These are phyloP conservation scores for Plodia interpunctella DNA, from an alignment of 1,140 invertebrate genomes.

Conservation along the genomic window DNA sequence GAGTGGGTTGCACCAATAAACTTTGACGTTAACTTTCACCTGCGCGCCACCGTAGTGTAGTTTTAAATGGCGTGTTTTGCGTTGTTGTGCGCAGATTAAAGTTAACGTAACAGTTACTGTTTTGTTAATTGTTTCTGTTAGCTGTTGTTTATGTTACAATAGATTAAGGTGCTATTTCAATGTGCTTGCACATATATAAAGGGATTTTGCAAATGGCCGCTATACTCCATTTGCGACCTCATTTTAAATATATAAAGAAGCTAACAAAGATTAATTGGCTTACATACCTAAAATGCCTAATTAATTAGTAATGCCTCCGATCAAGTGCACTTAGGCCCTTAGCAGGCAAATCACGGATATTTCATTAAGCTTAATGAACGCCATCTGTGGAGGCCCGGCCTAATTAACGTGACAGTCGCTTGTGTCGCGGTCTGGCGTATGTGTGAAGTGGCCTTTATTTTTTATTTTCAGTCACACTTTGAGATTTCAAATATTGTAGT, in stretches of 20 bases:
- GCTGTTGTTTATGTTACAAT: too few species aligned
- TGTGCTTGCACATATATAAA: too few species aligned
- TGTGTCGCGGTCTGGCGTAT: not conserved
- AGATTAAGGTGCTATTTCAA: too few species aligned
- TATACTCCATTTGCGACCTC: not conserved
- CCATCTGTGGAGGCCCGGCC: not conserved
- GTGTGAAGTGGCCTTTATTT: not conserved
- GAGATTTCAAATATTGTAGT: too few species aligned
- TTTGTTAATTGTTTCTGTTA: too few species aligned
- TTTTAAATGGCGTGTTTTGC: too few species aligned
- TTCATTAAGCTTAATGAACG: not conserved
- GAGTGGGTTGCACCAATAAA: too few species aligned
- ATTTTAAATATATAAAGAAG: not conserved
- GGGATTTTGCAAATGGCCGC: too few species aligned
- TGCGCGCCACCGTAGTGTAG: too few species aligned
- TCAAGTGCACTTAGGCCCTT: not conserved
- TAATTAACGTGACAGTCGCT: not conserved
- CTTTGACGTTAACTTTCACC: too few species aligned
- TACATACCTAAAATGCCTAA: not conserved
- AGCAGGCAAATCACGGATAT: constrained; percentile 3
- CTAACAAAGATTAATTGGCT: not conserved
- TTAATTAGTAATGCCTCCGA: not conserved
- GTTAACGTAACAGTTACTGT: too few species aligned
- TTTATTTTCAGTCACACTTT: not conserved
- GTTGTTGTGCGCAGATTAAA: too few species aligned